Percentiles rank a stretch among this genome's conserved stretches.
Evolutionary conservation across 2,113 vertebrate species (phyloP).

Genomic region (Prietella phreatophila): DNA sequence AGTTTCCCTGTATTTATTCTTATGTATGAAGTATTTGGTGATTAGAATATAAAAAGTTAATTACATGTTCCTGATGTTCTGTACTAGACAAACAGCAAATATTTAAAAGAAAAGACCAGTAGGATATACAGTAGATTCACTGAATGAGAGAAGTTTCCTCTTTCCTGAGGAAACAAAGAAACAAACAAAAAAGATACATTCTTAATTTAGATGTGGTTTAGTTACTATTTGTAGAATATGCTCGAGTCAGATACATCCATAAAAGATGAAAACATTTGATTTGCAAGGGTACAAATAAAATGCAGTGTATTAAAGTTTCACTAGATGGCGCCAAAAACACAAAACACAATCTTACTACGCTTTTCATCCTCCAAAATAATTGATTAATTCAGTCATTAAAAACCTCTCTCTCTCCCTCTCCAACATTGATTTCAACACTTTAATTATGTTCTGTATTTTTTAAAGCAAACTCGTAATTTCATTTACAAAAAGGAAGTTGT

Average conservation of each 20-base stretch:
- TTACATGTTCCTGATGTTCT: neutral
- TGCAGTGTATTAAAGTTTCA: neutral
- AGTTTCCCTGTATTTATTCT: neutral
- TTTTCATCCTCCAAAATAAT: neutral
- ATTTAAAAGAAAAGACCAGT: too few species aligned
- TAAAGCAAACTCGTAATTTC: neutral
- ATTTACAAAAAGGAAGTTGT: neutral
- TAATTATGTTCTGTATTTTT: neutral
- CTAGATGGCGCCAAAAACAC: slow-evolving; percentile 10
- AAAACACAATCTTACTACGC: neutral
- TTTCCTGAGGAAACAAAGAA: neutral
- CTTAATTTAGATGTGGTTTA: neutral
- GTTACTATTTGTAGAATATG: neutral
- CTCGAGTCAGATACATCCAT: neutral
- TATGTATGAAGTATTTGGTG: neutral
- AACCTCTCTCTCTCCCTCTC: neutral
- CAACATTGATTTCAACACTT: neutral
- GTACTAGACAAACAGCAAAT: neutral
- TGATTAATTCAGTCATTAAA: neutral
- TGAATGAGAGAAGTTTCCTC: neutral
- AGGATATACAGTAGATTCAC: neutral
- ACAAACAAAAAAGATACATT: neutral
- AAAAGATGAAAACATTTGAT: neutral
- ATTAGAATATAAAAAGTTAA: neutral
- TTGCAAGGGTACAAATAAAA: neutral